Base-by-base conservation (phyloP, 2,888 invertebrate genomes). In the Cyclophora punctaria region DNA sequence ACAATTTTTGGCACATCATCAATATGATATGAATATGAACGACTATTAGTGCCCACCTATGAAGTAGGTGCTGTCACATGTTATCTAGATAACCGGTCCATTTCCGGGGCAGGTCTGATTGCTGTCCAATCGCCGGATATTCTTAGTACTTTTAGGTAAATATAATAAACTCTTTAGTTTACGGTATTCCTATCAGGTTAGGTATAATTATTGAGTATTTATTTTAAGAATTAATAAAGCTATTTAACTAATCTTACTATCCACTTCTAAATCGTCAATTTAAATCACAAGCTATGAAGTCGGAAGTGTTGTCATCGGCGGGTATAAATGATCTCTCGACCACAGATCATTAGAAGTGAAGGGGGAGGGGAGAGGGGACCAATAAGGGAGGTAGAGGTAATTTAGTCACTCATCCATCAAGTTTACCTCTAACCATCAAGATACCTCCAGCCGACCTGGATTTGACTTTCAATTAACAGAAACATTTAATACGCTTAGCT, bases 251-350 rank as follows among this genome's bases (percentile, higher is more conserved):
- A 44, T 33, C 20, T 44, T 33, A 7, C 44, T 7, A 33, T 6
- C 7, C 33, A 66, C 59, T 64, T 64, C 64, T 60, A 69, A 73
- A 67, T 71, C 20, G 68, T 75, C 71, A 75, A 76, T 79, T 69
- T 73, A 72, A 78, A 80, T 80, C 77, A 77, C 67, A 67, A 60
- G 69, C 62, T 65, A 69, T 77, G 69, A 71, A 73, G 76, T 78
- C 83, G 86, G 85, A 86, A 84, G 73, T 67, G 75, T 77, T 86
- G 85, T 86, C 86, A 78, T 75, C 85, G 64, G 70, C 50, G 59
- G 63, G 53, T 76, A 80, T 84, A 83, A 84, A 84, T 85, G 82
- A 81, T 82, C 75, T 68, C 79, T 75, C 73, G 73, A 71, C 76
- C 74, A 71, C 64, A 60, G 69, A 75, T 82, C 82, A 80, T 83